These are phyloP conservation scores for Pyrrhopygopsis socrates DNA, from an alignment of 2,888 invertebrate species.

Conservation along the genomic window DNA sequence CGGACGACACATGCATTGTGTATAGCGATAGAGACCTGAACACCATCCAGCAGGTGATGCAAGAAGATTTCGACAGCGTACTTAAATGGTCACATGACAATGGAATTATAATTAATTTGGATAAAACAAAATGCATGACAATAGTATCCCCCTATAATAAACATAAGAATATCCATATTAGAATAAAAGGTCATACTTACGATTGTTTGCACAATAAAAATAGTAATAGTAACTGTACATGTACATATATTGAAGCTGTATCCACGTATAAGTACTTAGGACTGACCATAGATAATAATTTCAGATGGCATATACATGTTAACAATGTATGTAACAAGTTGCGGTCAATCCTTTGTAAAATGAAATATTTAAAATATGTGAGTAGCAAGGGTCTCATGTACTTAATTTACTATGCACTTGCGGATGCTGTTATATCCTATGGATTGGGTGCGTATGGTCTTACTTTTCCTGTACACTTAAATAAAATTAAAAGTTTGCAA, in stretches of 20 bases:
- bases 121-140: neutral
- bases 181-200: conserved; percentile 6
- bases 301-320: neutral
- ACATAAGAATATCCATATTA: neutral
- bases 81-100: neutral
- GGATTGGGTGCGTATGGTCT: neutral
- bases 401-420: conserved; percentile 2
- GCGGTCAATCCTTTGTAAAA: conserved; percentile 9
- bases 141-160: neutral
- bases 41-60: too few relatives aligned
- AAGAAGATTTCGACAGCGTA: too few relatives aligned
- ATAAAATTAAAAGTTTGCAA: neutral
- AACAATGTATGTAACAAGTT: conserved; percentile 11
- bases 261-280: conserved; percentile 11
- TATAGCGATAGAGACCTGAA: neutral
- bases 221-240: neutral
- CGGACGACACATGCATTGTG: neutral
- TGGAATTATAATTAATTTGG: neutral
- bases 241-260: neutral
- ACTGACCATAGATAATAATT: neutral
- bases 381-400: conserved; percentile 5
- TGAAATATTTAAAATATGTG: neutral
- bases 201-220: conserved; percentile 14
- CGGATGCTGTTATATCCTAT: neutral
- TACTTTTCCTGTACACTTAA: conserved; percentile 6